Conservation (phyloP, 2,113 vertebrate genomes). For the Melanerpes aurifrons region DNA sequence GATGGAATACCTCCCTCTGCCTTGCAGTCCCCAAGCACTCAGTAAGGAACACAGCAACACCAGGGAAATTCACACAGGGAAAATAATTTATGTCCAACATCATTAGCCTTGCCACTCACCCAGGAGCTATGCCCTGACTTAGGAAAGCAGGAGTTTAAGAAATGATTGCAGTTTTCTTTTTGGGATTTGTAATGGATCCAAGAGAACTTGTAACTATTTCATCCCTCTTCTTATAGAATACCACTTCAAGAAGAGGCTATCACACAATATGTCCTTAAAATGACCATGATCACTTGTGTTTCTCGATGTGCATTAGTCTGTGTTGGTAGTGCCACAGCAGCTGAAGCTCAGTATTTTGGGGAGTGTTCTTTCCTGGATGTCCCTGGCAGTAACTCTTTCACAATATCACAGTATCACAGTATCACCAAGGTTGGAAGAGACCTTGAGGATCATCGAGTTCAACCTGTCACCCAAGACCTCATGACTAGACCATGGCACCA, state of each 20-base stretch:
- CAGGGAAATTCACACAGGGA: not conserved
- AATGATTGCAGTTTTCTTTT: not conserved
- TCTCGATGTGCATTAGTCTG: not conserved
- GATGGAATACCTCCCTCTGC: not conserved
- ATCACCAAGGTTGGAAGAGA: too few relatives aligned
- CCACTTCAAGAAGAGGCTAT: not conserved
- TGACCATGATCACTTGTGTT: not conserved
- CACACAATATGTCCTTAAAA: not conserved
- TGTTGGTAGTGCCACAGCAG: not conserved
- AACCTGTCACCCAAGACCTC: too few relatives aligned
- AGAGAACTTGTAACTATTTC: not conserved
- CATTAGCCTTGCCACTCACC: not conserved
- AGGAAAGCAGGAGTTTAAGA: not conserved
- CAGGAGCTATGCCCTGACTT: not conserved
- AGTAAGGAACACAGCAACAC: not conserved
- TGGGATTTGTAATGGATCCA: not conserved
- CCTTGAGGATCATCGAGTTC: too few relatives aligned
- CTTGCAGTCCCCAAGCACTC: not conserved
- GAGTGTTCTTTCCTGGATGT: not conserved
- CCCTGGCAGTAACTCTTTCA: not conserved
- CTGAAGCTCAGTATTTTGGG: not conserved
- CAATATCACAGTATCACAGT: too few relatives aligned
- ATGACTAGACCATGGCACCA: too few relatives aligned
- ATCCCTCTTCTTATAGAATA: not conserved
- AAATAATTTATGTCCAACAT: not conserved